A percentile compares a stretch with the other conserved stretches of the same genome.
phyloP scores from a whole-genome alignment of 2,113 vertebrate genomes.

The Apodemus sylvaticus region DNA sequence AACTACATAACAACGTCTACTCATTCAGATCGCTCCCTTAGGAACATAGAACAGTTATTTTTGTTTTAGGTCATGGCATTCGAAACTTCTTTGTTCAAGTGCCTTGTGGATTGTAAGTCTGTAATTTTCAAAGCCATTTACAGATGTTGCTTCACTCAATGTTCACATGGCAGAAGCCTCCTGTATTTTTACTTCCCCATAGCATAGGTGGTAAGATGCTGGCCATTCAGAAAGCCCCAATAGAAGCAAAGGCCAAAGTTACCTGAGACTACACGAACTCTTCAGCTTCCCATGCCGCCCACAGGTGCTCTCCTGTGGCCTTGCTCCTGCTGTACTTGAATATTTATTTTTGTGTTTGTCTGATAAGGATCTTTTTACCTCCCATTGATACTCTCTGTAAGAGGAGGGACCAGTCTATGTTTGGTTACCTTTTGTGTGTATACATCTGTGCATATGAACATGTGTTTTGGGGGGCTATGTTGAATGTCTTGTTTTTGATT shows the following conservation, averaged over 20 bases:
- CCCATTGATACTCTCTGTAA: neutral
- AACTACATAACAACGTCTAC: neutral
- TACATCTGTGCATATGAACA: neutral
- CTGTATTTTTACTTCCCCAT: neutral
- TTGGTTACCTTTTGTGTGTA: neutral
- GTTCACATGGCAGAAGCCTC: neutral
- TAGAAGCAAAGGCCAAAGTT: neutral
- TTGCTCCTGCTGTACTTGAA: neutral
- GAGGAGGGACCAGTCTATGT: neutral
- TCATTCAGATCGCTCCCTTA: neutral
- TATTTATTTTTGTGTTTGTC: neutral
- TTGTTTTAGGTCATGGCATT: neutral
- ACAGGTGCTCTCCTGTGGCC: neutral
- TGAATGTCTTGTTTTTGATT: too few relatives aligned
- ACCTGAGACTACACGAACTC: neutral
- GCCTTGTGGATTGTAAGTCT: neutral
- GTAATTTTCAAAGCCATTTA: constrained; percentile 37
- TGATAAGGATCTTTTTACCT: neutral
- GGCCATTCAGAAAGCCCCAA: neutral
- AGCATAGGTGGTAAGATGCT: neutral
- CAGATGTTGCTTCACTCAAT: neutral
- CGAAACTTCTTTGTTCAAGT: neutral
- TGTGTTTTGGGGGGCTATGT: neutral
- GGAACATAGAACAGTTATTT: neutral
- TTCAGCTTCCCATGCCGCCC: neutral